Evolutionary conservation across 92 coral and sea anemone genomes (phyloP), one percentile per base, ranked within the genome.

Genomic region (Ricordea florida): DNA sequence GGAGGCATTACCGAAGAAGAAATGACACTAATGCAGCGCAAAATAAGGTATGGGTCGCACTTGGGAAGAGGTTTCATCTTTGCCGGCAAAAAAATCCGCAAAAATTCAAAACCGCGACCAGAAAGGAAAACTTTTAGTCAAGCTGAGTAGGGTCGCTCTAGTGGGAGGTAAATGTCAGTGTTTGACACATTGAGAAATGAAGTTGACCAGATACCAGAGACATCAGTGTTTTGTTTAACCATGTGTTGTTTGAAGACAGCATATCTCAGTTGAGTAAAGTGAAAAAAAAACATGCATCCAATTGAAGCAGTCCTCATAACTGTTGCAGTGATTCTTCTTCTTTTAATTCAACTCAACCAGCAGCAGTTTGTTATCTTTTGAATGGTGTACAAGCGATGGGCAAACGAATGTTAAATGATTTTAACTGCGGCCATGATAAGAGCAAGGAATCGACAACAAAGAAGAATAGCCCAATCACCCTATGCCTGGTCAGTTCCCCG

Each of bases 401-500:
- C 66, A 37, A 33, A 59, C 46, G 66, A 59, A 59, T 10, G 46
- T 37, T 26, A 26, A 44, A 59, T 37, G 7, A 13, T 59, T 59
- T 59, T 6, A 22, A 30, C 66, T 13, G 44, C 47, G 11, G 66
- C 46, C 44, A 59, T 13, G 66, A 32, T 31, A 13, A 33, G 45
- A 59, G 21, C 13, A 59, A 59, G 66, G 33, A 59, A 59, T 59
- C 66, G 18, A 59, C 66, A 27, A 30, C 66, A 23, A 31, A 33
- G 38, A 59, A 59, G 66, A 37, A 59, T 59, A 59, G 44, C 44
- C 22, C 46, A 44, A 59, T 33, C 66, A 30, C 66, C 46, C 23
- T 59, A 59, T 37, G 49, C 71, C 45, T 51, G 74, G 65, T 47
- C 74, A 37, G 49, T 76, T 53, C 83, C 74, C 17, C 66, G 83